Evolutionary conservation across 2,888 invertebrate species (phyloP).

Genomic region (Drosophila sordidula): DNA sequence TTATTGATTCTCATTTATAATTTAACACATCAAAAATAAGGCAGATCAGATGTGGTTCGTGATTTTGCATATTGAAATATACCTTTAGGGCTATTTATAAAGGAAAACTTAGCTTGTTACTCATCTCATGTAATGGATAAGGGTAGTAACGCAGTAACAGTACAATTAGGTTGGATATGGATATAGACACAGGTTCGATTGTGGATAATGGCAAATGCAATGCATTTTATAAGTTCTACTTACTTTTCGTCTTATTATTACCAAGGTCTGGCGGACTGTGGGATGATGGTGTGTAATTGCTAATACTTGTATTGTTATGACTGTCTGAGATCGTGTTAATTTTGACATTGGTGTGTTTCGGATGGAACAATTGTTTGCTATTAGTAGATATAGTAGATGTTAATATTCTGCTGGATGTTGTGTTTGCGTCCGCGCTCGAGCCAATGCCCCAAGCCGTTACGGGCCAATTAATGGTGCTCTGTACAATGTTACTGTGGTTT

Average conservation of each 20-base stretch:
- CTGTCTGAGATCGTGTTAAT: slow-evolving; percentile 60
- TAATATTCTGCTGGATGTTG: slow-evolving; percentile 8
- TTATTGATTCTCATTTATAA: too few species aligned
- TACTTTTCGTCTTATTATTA: slow-evolving; percentile 66
- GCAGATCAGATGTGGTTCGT: too few species aligned
- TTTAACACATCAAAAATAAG: too few species aligned
- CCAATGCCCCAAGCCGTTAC: slow-evolving; percentile 28
- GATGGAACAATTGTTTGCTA: slow-evolving; percentile 68
- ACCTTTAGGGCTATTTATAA: too few species aligned
- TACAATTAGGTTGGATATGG: background rate
- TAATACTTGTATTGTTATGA: slow-evolving; percentile 62
- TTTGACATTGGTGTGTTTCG: slow-evolving; percentile 75
- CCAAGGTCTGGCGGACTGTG: slow-evolving; percentile 88
- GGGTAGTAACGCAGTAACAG: too few species aligned
- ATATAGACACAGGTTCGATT: background rate
- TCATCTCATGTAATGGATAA: too few species aligned
- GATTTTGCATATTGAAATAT: too few species aligned
- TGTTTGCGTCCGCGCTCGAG: slow-evolving; percentile 23
- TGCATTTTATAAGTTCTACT: slow-evolving; percentile 50
- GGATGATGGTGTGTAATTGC: slow-evolving; percentile 80
- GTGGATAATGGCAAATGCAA: slow-evolving; percentile 4
- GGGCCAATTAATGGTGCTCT: slow-evolving; percentile 82
- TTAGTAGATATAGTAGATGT: slow-evolving; percentile 22
- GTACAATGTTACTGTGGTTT: slow-evolving; percentile 82
- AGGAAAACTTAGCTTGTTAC: too few species aligned